Percentiles rank a stretch among this genome's conserved stretches.
phyloP scores from a whole-genome alignment of 2,888 invertebrate species.

The Resseliella maxima region DNA sequence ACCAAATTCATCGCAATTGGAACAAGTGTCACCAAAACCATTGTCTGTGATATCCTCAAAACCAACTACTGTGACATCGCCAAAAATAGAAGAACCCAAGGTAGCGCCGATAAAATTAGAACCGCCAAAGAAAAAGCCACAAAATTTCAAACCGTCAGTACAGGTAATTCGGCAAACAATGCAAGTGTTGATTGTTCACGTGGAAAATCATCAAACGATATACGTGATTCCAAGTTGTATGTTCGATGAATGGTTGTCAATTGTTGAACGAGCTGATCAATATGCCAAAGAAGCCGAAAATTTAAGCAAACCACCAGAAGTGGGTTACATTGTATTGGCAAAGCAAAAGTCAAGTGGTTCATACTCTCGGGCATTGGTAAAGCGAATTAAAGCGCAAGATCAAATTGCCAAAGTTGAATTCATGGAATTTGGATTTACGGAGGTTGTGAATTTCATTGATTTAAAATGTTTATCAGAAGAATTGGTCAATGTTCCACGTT shows the following conservation, averaged over 20 bases:
- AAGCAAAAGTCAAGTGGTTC: background rate
- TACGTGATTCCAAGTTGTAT: background rate
- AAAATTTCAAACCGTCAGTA: background rate
- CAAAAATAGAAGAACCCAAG: background rate
- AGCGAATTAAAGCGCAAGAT: background rate
- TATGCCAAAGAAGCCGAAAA: background rate
- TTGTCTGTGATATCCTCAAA: background rate
- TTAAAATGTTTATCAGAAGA: background rate
- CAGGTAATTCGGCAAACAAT: background rate
- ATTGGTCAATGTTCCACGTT: background rate
- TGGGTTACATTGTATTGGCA: background rate
- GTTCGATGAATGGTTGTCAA: background rate
- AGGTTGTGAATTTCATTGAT: background rate
- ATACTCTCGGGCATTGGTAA: background rate
- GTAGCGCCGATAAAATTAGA: no score
- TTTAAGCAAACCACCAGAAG: background rate
- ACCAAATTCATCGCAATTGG: background rate
- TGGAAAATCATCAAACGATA: conserved; percentile 7
- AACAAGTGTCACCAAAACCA: background rate
- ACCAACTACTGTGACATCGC: background rate
- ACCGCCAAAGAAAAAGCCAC: background rate
- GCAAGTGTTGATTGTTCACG: background rate
- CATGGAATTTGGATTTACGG: conserved; percentile 18
- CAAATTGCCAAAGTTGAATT: background rate
- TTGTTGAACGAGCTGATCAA: background rate